Evolutionary conservation across 64 coral and sea anemone genomes (phyloP).

Genomic region (Astreopora myriophthalma): DNA sequence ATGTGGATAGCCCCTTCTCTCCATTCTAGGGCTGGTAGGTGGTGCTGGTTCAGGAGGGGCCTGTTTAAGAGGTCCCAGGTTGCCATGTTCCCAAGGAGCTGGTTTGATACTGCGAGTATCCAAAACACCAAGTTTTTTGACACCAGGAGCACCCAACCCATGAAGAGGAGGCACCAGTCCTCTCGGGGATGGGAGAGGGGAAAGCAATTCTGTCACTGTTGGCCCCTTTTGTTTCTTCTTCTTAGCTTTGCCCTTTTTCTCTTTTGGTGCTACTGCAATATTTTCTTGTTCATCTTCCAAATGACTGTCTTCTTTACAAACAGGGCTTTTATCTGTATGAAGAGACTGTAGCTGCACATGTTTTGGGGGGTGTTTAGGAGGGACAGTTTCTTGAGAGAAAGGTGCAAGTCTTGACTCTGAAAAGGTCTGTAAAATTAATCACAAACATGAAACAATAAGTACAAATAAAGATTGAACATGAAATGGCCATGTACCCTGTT

Average conservation of each 20-base stretch:
- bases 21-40: conserved; percentile 8
- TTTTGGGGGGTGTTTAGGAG: neutral
- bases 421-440: neutral
- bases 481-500: neutral
- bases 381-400: neutral
- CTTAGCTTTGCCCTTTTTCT: conserved; percentile 75
- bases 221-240: conserved; percentile 84
- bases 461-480: neutral
- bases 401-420: neutral
- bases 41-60: conserved; percentile 22
- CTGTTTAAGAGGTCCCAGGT: conserved; percentile 61
- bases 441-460: neutral
- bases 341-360: neutral
- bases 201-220: neutral
- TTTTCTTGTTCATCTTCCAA: neutral
- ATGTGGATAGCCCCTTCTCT: neutral
- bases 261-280: neutral
- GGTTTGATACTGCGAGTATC: conserved; percentile 46
- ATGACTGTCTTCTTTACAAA: neutral
- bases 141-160: conserved; percentile 26
- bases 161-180: conserved; percentile 58
- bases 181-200: conserved; percentile 39
- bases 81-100: conserved; percentile 79
- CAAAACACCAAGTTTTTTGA: conserved; percentile 66
- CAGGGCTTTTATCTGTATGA: neutral